Evolutionary conservation across 1,140 invertebrate species (phyloP).

Genomic region (Bombus sylvicola): DNA sequence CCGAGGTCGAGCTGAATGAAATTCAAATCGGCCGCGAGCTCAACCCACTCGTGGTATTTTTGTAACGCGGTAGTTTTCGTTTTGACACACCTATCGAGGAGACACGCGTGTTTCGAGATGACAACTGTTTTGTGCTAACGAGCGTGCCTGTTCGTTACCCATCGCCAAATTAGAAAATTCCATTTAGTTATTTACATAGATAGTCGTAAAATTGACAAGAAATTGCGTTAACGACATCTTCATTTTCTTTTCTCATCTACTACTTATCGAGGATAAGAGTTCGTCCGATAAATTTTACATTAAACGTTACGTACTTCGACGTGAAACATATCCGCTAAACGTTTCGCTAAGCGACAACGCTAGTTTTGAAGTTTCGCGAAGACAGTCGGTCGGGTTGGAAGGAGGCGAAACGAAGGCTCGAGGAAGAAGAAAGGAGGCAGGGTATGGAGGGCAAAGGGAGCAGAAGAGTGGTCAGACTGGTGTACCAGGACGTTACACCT

Average conservation of each 20-base stretch:
- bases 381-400: background rate
- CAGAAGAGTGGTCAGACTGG: slow-evolving; percentile 69
- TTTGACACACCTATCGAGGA: background rate
- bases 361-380: background rate
- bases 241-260: no score
- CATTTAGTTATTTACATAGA: no score
- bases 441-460: slow-evolving; percentile 51
- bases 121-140: no score
- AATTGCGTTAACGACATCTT: no score
- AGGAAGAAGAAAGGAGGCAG: slow-evolving; percentile 1
- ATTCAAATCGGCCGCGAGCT: slow-evolving; percentile 51
- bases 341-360: no score
- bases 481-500: slow-evolving; percentile 74
- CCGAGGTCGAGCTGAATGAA: slow-evolving; percentile 51
- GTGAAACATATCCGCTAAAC: no score
- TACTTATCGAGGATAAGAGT: no score
- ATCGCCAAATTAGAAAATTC: no score
- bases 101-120: no score
- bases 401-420: slow-evolving; percentile 40
- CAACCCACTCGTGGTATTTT: slow-evolving; percentile 25
- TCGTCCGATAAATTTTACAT: background rate
- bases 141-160: no score
- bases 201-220: no score
- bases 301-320: no score
- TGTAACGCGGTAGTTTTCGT: slow-evolving; percentile 27